Percentiles rank a stretch among this genome's conserved stretches.
Conservation (phyloP, 2,113 vertebrate genomes). For the Oreocharis arfaki region DNA sequence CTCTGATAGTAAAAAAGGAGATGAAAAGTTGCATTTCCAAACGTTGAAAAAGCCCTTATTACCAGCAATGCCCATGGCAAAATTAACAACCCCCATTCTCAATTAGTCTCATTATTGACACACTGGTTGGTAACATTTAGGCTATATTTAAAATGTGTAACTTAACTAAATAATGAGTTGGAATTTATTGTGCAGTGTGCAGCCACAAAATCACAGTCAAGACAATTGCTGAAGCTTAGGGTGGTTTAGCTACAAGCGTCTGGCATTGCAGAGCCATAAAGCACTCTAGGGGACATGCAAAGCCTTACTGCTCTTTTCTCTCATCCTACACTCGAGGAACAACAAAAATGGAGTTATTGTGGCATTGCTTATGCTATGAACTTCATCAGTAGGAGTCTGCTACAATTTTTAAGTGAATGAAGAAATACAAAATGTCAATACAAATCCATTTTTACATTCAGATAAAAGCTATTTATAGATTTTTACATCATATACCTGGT, state of each 20-base stretch:
- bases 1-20: not conserved
- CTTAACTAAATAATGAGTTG: not conserved
- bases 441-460: not conserved
- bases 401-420: not conserved
- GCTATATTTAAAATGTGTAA: not conserved
- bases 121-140: not conserved
- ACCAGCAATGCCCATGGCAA: not conserved
- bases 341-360: not conserved
- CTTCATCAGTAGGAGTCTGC: not conserved
- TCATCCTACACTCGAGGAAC: not conserved
- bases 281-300: not conserved
- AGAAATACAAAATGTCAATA: slow-evolving; percentile 2
- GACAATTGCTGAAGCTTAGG: not conserved
- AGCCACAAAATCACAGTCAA: not conserved
- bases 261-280: not conserved
- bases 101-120: not conserved
- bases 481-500: not conserved
- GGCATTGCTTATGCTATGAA: not conserved
- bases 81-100: not conserved
- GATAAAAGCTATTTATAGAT: slow-evolving; percentile 3
- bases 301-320: not conserved
- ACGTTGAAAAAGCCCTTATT: not conserved
- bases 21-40: not conserved
- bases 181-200: not conserved
- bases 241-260: not conserved